Evolutionary conservation across 2,113 vertebrate genomes (phyloP).

Genomic region (Proterorhinus semilunaris): DNA sequence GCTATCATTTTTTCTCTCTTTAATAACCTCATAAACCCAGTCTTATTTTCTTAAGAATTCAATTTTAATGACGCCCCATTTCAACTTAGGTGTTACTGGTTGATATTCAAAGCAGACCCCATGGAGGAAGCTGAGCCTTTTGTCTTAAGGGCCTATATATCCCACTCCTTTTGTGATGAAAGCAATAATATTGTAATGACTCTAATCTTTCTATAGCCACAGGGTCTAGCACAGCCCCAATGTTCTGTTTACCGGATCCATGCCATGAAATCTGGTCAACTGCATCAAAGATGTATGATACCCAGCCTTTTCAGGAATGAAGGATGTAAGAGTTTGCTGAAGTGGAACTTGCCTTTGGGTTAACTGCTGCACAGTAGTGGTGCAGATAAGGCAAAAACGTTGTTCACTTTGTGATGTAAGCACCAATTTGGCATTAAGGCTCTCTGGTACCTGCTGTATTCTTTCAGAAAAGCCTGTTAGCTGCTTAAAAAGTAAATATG

Average conservation of each 20-base stretch:
- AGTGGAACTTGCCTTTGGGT: slow-evolving; percentile 31
- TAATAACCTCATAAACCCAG: slow-evolving; percentile 35
- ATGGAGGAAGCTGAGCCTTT: slow-evolving; percentile 52
- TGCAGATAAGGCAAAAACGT: too few relatives aligned
- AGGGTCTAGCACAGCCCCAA: slow-evolving; percentile 58
- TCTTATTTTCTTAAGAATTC: slow-evolving; percentile 27
- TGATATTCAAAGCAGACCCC: slow-evolving; percentile 54
- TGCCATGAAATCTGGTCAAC: slow-evolving; percentile 68
- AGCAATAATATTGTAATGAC: slow-evolving; percentile 74
- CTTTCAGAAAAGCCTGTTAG: too few relatives aligned
- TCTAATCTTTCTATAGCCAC: slow-evolving; percentile 68
- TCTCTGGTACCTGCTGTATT: too few relatives aligned
- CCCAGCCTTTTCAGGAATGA: slow-evolving; percentile 74
- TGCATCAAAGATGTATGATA: slow-evolving; percentile 71
- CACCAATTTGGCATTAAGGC: too few relatives aligned
- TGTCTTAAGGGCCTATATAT: slow-evolving; percentile 58
- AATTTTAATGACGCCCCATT: slow-evolving; percentile 38
- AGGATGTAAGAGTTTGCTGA: slow-evolving; percentile 63
- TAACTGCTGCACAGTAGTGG: neutral
- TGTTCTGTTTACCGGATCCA: slow-evolving; percentile 61
- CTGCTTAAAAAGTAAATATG: too few relatives aligned
- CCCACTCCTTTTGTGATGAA: slow-evolving; percentile 66
- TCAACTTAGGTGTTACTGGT: slow-evolving; percentile 71
- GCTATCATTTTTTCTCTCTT: slow-evolving; percentile 30
- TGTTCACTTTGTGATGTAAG: too few relatives aligned